Percentiles rank a stretch among this genome's conserved stretches.
These are phyloP conservation scores for Poecilia latipinna DNA, from an alignment of 2,113 vertebrate species.

Conservation along the genomic window DNA sequence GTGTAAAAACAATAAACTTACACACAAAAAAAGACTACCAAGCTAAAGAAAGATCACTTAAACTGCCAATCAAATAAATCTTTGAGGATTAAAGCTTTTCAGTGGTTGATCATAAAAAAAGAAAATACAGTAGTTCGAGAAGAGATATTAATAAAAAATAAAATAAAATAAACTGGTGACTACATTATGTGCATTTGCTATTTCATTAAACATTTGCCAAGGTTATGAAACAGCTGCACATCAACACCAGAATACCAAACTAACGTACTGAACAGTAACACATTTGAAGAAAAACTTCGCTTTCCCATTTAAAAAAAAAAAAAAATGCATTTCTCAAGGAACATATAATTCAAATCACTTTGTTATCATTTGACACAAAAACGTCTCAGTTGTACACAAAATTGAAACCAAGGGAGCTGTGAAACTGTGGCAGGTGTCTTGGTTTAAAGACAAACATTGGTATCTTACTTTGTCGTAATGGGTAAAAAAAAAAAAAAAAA, in stretches of 20 bases:
- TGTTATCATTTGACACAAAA: not conserved
- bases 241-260: not conserved
- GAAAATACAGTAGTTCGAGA: conserved; percentile 45
- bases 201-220: not conserved
- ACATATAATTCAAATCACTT: conserved; percentile 1
- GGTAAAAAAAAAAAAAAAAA: not conserved
- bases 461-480: not conserved
- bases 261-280: conserved; percentile 10
- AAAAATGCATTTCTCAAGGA: conserved; percentile 4
- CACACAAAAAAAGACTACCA: conserved; percentile 4
- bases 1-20: not conserved
- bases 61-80: conserved; percentile 17
- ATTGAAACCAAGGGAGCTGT: not conserved
- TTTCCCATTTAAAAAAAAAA: conserved; percentile 5
- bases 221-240: not conserved
- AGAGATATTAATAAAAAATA: not conserved
- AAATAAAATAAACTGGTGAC: not conserved
- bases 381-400: not conserved
- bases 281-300: not conserved
- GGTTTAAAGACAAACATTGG: conserved; percentile 18
- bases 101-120: conserved; percentile 50
- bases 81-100: conserved; percentile 56
- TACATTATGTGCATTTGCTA: conserved; percentile 15
- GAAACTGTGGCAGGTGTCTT: conserved; percentile 7
- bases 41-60: not conserved